Evolutionary conservation across 2,797 vertebrate species (phyloP).

Genomic region (Calcarius lapponicus): DNA sequence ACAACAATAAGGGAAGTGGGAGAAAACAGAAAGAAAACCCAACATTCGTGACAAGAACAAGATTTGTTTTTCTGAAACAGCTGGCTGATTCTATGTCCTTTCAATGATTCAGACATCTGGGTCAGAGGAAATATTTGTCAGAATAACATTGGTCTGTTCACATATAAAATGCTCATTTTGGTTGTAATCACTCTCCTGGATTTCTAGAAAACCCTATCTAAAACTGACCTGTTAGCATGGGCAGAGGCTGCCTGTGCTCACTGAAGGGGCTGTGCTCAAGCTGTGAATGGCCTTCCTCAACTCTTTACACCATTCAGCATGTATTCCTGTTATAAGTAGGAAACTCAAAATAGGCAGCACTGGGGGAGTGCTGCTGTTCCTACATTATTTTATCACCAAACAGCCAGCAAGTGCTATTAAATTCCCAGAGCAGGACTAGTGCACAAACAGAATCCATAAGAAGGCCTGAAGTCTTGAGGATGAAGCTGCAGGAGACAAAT

Average conservation of each 20-base stretch:
- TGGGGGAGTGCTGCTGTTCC: not conserved
- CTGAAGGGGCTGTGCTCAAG: not conserved
- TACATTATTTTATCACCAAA: not conserved
- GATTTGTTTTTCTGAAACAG: not conserved
- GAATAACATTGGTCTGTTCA: not conserved
- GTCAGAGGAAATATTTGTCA: not conserved
- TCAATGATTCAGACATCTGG: not conserved
- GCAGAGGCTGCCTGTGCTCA: not conserved
- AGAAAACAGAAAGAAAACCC: not conserved
- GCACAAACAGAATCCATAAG: not conserved
- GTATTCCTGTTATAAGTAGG: not conserved
- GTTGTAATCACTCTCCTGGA: not conserved
- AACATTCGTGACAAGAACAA: not conserved
- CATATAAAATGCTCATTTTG: not conserved
- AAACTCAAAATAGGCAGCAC: not conserved
- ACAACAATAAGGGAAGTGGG: not conserved
- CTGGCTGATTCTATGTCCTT: not conserved
- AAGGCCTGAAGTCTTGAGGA: not conserved
- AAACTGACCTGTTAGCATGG: not conserved
- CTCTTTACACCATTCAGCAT: not conserved
- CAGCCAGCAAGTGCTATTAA: not conserved
- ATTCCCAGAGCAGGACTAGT: not conserved
- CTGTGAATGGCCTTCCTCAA: not conserved
- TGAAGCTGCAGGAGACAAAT: not conserved
- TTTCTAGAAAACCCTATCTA: not conserved